Evolutionary conservation across 2,888 invertebrate genomes (phyloP), one percentile per base, ranked within the genome.

Genomic region (Macropis europaea): DNA sequence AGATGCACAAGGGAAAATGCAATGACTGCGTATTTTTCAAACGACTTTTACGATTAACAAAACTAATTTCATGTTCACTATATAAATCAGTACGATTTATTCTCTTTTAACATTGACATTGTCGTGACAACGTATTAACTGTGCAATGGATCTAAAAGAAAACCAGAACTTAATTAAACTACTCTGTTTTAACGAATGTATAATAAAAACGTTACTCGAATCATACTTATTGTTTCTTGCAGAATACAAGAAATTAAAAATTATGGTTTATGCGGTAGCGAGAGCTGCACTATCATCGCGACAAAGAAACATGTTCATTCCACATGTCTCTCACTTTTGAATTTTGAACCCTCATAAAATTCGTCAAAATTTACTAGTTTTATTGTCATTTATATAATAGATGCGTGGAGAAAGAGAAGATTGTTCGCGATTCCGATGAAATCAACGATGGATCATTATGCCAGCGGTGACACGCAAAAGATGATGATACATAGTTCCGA

Each of bases 401-500:
- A 54, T 38, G 17, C 9, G 4, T 3, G 17, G 30, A 26, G 28
- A 38, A 60, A 28, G 22, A 22, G 3, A 47, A 47, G 17, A 9
- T 47, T 13, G n/a, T n/a, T 34, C 32, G 13, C 6, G 30, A 15
- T 15, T 19, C 4, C n/a, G 54, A 24, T 28, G 43, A 47, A 30
- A 36, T 54, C 32, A 5, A 42, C 24, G 19, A 86, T 86, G 86
- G 77, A 79, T 45, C 74, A 82, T 64, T 77, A 83, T 48, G 85
- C 79, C 26, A 74, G 77, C 36, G 85, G 83, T 13, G 84, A 86
- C 54, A 75, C 78, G 32, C 75, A 60, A 54, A 85, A 79, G 68
- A 69, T 72, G 68, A 69, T 72, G 19, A 68, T 69, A 73, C 75
- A 56, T 52, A 85, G 79, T 64, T 86, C 85, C 4, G 86, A 86